Evolutionary conservation across 2,888 invertebrate genomes (phyloP), one percentile per base, ranked within the genome.

Genomic region (Noctua janthina): DNA sequence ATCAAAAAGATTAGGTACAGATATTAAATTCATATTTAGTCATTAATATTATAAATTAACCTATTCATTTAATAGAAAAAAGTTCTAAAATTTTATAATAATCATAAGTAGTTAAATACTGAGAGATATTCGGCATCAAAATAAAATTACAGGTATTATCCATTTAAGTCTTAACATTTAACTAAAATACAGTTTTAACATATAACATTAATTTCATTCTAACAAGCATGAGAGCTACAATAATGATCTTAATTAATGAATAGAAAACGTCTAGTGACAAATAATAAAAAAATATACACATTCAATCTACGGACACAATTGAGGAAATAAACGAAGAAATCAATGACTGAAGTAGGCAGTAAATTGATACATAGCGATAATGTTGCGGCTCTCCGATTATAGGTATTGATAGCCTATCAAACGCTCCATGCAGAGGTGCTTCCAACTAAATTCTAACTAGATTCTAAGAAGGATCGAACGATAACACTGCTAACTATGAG

Each of bases 381-480:
- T 76, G 84, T 83, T 85, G 89, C 86, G 83, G 84, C 88, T 89
- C 77, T 83, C 81, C 74, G 86, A 91, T 90, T 81, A 88, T 86
- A 29, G 15, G 29, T 62, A 92, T 89, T 88, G 91, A 92, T 92
- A 91, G 87, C 91, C 87, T 91, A 92, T 92, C 90, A 84, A 89
- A 90, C 88, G 88, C 81, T 87, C 83, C 95, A 95, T 95, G 95
- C 96, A 95, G 92, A 92, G 91, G 91, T 91, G 92, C 89, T 93
- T 93, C 89, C 83, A 85, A 92, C 91, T 91, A 92, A 93, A 92
- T 88, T 91, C 90, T 92, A 93, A 92, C 86, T 89, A 89, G 87
- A 87, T 93, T 94, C 94, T 93, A 94, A 89, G 92, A 93, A 95
- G 87, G 87, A 91, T 88, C 89, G 85, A 90, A 91, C 89, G 90